Evolutionary conservation across 2,888 invertebrate species (phyloP).

Genomic region (Erebia ligea): DNA sequence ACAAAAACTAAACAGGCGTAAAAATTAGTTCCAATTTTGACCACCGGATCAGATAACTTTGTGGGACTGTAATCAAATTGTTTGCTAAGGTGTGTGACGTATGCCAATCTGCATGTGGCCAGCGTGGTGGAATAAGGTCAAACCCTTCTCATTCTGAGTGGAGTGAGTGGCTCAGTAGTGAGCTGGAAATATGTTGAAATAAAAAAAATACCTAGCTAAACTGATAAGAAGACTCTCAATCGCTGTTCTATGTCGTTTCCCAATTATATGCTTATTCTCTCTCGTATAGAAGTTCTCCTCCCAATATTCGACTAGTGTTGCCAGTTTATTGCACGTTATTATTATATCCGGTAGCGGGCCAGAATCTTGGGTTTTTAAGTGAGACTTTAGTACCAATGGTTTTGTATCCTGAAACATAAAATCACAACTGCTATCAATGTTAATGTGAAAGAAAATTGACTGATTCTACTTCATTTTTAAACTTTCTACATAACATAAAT

Average conservation of each 20-base stretch:
- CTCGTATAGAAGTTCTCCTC: constrained; percentile 64
- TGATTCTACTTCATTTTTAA: too few relatives aligned
- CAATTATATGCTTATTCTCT: constrained; percentile 47
- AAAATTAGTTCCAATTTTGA: too few relatives aligned
- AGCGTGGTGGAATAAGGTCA: constrained; percentile 31
- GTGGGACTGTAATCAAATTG: too few relatives aligned
- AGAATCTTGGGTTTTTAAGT: constrained; percentile 58
- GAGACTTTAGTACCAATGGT: constrained; percentile 65
- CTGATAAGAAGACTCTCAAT: constrained; percentile 68
- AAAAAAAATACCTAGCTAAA: constrained; percentile 61
- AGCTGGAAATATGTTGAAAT: too few relatives aligned
- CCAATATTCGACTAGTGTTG: constrained; percentile 75
- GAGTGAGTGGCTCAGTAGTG: too few relatives aligned
- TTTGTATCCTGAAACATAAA: constrained; percentile 64
- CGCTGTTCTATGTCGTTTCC: constrained; percentile 53
- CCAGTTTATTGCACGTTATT: constrained; percentile 69
- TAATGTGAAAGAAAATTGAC: too few relatives aligned
- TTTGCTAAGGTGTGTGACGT: background rate
- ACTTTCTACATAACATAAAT: too few relatives aligned
- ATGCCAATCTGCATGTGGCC: background rate
- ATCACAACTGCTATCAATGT: background rate
- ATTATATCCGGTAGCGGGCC: constrained; percentile 69
- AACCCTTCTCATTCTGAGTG: too few relatives aligned
- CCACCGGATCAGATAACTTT: too few relatives aligned
- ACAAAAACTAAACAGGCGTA: too few relatives aligned